phyloP scores from a whole-genome alignment of 2,113 vertebrate genomes.

The Protobothrops mucrosquamatus region DNA sequence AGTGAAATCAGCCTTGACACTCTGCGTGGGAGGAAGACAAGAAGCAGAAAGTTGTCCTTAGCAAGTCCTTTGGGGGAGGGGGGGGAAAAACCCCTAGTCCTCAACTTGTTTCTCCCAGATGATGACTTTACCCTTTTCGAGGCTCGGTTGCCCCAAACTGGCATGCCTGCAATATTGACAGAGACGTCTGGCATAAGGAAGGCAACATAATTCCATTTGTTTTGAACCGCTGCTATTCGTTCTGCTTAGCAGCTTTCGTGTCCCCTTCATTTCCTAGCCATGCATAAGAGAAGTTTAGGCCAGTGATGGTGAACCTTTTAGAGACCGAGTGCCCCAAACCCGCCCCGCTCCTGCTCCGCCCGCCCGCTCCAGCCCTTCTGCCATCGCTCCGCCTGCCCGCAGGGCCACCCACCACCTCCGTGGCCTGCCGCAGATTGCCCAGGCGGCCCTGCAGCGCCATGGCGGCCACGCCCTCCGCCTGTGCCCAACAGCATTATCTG shows the following conservation, averaged over 20 bases:
- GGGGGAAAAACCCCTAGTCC: background rate
- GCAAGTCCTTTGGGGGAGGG: background rate
- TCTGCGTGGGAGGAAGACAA: background rate
- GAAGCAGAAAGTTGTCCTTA: background rate
- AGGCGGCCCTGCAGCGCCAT: too few relatives aligned
- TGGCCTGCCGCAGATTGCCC: too few relatives aligned
- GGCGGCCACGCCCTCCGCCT: too few relatives aligned
- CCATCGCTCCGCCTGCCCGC: too few relatives aligned
- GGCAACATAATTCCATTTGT: background rate
- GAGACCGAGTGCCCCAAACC: too few relatives aligned
- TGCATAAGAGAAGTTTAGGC: background rate
- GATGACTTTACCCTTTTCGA: background rate
- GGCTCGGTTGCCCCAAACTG: background rate
- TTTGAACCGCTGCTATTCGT: background rate
- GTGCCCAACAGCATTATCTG: too few relatives aligned
- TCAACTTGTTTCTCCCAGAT: background rate
- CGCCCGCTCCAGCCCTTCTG: too few relatives aligned
- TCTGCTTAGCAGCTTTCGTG: background rate
- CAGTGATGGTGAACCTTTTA: too few relatives aligned
- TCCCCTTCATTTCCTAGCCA: background rate
- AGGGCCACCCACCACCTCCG: too few relatives aligned
- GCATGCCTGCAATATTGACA: background rate
- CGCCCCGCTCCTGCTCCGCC: too few relatives aligned
- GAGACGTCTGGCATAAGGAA: background rate
- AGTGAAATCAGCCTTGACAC: background rate